phyloP scores from a whole-genome alignment of 2,113 vertebrate species.

The Garra rufa region DNA sequence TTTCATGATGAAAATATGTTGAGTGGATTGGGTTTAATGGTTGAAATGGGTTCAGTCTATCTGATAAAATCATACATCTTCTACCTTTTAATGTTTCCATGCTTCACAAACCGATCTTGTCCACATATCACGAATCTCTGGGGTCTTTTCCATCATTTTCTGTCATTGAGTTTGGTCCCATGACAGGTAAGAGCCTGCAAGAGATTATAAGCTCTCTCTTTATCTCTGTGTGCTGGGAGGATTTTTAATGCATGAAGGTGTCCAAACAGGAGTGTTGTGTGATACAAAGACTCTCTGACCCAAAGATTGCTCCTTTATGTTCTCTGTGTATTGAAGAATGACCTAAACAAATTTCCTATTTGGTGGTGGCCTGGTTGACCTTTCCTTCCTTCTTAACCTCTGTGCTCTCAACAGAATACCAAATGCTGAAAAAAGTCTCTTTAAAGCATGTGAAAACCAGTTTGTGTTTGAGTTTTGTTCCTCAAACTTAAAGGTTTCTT shows the following conservation, averaged over 20 bases:
- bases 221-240: conserved; percentile 52
- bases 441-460: conserved; percentile 27
- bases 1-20: background rate
- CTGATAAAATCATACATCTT: conserved; percentile 21
- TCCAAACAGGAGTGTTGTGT: conserved; percentile 23
- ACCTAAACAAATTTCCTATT: background rate
- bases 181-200: conserved; percentile 71
- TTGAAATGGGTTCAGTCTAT: background rate
- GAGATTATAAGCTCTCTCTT: conserved; percentile 40
- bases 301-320: conserved; percentile 3
- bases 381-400: conserved; percentile 12
- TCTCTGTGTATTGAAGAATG: conserved; percentile 1
- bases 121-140: conserved; percentile 49
- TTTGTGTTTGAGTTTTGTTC: background rate
- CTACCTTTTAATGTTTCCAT: conserved; percentile 55
- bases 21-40: background rate
- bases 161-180: conserved; percentile 62
- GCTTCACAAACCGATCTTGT: conserved; percentile 67
- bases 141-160: conserved; percentile 60
- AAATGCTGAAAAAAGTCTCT: background rate
- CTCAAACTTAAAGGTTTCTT: background rate
- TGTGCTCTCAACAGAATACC: background rate
- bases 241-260: conserved; percentile 50
- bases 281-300: conserved; percentile 23
- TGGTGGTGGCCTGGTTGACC: conserved; percentile 6